A percentile compares a stretch with the other conserved stretches of the same genome.
Evolutionary conservation across 2,888 invertebrate genomes (phyloP).

Genomic region (Scrobipalpa atriplicella): DNA sequence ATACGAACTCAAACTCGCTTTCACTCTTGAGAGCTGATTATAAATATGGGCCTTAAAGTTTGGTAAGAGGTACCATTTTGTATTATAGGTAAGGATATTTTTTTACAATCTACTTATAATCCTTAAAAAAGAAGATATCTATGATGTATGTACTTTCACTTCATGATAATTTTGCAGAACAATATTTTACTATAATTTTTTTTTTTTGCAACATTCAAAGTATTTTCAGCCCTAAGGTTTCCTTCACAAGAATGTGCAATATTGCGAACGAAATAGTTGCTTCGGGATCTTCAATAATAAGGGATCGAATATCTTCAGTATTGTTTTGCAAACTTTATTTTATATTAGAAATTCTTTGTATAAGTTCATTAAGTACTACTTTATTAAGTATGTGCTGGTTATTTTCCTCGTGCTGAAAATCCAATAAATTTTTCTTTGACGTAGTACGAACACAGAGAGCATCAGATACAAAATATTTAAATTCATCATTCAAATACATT

Average conservation of each 20-base stretch:
- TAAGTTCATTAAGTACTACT: slow-evolving; percentile 9
- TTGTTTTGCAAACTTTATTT: slow-evolving; percentile 13
- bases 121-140: too few relatives aligned
- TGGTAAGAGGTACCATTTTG: too few relatives aligned
- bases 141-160: too few relatives aligned
- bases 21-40: too few relatives aligned
- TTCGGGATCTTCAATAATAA: slow-evolving; percentile 60
- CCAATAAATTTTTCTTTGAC: not conserved
- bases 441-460: too few relatives aligned
- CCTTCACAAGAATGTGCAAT: slow-evolving; percentile 59
- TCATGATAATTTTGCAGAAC: too few relatives aligned
- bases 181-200: slow-evolving; percentile 36
- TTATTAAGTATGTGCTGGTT: not conserved
- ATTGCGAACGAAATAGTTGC: slow-evolving; percentile 57
- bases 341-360: slow-evolving; percentile 21
- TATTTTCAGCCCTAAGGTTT: slow-evolving; percentile 51
- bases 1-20: too few relatives aligned
- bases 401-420: not conserved
- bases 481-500: too few relatives aligned
- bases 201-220: slow-evolving; percentile 52
- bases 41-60: too few relatives aligned
- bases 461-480: too few relatives aligned
- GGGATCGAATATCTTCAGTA: slow-evolving; percentile 52
- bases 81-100: too few relatives aligned
- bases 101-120: too few relatives aligned